Base-by-base conservation (phyloP, 2,797 vertebrate species). In the Anguilla obscura region DNA sequence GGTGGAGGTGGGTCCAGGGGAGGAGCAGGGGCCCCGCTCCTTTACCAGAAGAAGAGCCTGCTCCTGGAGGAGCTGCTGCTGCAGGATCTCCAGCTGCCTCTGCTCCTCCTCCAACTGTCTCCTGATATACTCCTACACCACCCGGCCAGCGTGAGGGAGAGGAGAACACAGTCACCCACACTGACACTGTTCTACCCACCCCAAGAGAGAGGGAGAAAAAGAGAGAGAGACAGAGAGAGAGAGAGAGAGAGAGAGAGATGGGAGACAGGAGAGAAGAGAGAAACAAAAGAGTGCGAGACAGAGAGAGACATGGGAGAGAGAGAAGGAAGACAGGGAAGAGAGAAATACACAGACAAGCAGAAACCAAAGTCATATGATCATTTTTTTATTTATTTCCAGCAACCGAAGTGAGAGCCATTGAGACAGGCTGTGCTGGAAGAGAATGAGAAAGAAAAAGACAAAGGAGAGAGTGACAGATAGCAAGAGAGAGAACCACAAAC, bases 71-170 rank as follows among this genome's bases (percentile, higher is more conserved):
- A 99, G 97, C 93, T 99, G 98, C 94, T 99, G 98, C 95, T 99
- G 98, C 94, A 99, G 96, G 95, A 99, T 98, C 96, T 99, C 98
- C 97, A 99, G 96, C 95, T 99, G 98, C 91, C 98, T 97, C 96
- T 99, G 98, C 92, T 99, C 98, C 94, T 99, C 98, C 96, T 99
- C 98, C 97, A 99, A 96, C 97, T 99, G 98, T 91, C 98, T 96
- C 96, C 98, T 98, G 95, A 99, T 99, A 95, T 98, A 99, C 91
- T 99, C 98, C 98, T 99, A 96, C 92, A 94, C 94, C 90, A 89
- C 92, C 79, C 71, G 90, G 91, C 92, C 93, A 95, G 95, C 94
- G 93, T 92, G 91, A 89, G 90, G 89, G 84, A 88, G 93, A 94
- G 86, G 69, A 76, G 36, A 85, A 66, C 5, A 85, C 58, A 45